Evolutionary conservation across 2,888 invertebrate species (phyloP), one percentile per base, ranked within the genome.

Genomic region (Clivina fossor): DNA sequence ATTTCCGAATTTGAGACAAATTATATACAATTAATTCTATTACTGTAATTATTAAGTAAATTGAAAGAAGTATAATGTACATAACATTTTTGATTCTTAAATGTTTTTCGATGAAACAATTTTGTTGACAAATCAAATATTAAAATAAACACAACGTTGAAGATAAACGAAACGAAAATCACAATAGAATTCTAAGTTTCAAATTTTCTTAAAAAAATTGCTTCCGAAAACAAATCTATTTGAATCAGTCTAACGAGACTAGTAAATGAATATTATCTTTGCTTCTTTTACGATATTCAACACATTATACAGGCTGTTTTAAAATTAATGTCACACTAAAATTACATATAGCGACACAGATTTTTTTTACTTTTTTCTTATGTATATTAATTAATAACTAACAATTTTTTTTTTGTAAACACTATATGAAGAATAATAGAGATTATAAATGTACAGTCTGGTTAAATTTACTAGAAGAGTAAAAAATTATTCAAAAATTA

Each of bases 321-420:
- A 13, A 53, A 53, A 53, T 53, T 50, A 43, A 43, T 19, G 18
- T 43, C 24, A 43, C 43, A 43, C 43, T 43, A 22, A 43, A 43
- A 43, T 53, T 53, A 53, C 53, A 53, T 43, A 33, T 53, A 53
- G 53, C 53, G 53, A 53, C 53, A 53, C 43, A 19, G 33, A 53
- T 30, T 20, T 51, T 40, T 40, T 38, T 18, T 18, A 18, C 19
- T 38, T 8, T 18, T 11, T 26, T 41, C 35, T 33, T 43, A 41
- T 49, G 28, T 43, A 32, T 50, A 40, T 19, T 41, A 40, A 40
- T 40, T 16, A 40, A 18, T 41, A 43, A 43, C 53, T 53, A 53
- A 43, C 53, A 43, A 53, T 43, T 33, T 48, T n/a, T n/a, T n/a
- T n/a, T 37, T 9, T 41, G 26, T 28, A 32, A n/a, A 46, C 46